A percentile compares a stretch with the other conserved stretches of the same genome.
These are phyloP conservation scores for Elmis aenea DNA, from an alignment of 2,888 invertebrate species.

Conservation along the genomic window DNA sequence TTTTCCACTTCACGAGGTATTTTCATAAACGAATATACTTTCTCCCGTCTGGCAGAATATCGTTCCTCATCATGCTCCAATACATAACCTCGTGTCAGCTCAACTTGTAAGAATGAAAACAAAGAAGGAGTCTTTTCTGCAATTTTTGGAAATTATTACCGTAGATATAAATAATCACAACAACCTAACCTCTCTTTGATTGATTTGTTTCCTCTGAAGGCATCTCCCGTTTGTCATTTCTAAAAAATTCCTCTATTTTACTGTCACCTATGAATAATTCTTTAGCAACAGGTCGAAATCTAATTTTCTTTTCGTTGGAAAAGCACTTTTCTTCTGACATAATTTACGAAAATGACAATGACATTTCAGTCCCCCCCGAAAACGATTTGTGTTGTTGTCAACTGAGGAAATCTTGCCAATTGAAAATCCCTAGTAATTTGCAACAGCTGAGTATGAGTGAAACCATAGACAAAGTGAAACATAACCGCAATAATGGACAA, in stretches of 20 bases:
- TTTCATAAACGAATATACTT: slow-evolving; percentile 95
- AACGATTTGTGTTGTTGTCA: no score
- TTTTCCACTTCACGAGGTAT: slow-evolving; percentile 90
- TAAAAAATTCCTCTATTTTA: slow-evolving; percentile 41
- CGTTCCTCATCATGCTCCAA: slow-evolving; percentile 93
- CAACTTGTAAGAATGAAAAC: slow-evolving; percentile 73
- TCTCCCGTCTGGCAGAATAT: slow-evolving; percentile 88
- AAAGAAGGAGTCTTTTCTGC: slow-evolving; percentile 40
- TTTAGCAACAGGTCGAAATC: slow-evolving; percentile 47
- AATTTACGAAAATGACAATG: slow-evolving; percentile 8
- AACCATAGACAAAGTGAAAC: no score
- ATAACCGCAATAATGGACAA: slow-evolving; percentile 11
- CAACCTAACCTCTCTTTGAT: slow-evolving; percentile 31
- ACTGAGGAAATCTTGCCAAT: no score
- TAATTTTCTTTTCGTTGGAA: slow-evolving; percentile 43
- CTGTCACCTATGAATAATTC: slow-evolving; percentile 42
- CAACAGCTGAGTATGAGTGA: no score
- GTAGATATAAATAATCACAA: not conserved
- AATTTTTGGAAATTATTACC: no score
- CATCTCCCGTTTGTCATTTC: slow-evolving; percentile 31
- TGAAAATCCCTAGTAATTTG: no score
- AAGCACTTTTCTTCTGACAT: slow-evolving; percentile 15
- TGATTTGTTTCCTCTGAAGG: slow-evolving; percentile 30
- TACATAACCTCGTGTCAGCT: slow-evolving; percentile 87
- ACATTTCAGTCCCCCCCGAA: not conserved